Base-by-base conservation (phyloP, 2,113 vertebrate genomes). In the Periophthalmodon schlosseri region DNA sequence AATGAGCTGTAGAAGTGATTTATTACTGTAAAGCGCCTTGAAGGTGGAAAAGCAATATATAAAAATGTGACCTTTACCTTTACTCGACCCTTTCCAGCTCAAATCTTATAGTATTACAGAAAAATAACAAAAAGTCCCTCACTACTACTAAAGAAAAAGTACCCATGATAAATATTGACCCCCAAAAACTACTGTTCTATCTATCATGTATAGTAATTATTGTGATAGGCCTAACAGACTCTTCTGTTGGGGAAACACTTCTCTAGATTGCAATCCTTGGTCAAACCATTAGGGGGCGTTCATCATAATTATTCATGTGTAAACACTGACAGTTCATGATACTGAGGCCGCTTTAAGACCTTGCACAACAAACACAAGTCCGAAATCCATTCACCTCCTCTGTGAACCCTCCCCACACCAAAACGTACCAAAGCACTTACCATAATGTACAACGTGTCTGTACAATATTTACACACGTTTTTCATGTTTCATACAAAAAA, bases 401-500 rank as follows among this genome's bases (percentile, higher is more conserved):
- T 7, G 13, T 2, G 12, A 60, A 15, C 8, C 20, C 10, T 57
- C 3, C 56, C 11, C 21, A 16, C 24, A 15, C 28, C 12, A 63
- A 60, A 33, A 33, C 15, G 24, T 60, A 60, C 57, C 57, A 65
- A 8, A 3, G 52, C 28, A 11, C 12, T 44, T 10, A 10, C 39
- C 39, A 44, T 10, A 44, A 64, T 10, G 61, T 16, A 33, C 39
- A 11, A 64, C 7, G 61, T 16, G 61, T 64, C 39, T 68, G 66
- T 68, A 49, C 66, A 68, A 8, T 68, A 24, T 68, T 49, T 49
- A 68, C 66, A 68, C 21, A 39, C 15, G 7, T 28, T 28, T 28
- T 44, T 44, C 8, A 44, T 28, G 14, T 33, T 34, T 18, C 14
- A 39, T 65, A 66, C 64, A 66, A 49, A 68, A 68, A 23, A 24